Conservation (phyloP, 2,888 invertebrate species). For the Cosmopolites sordidus region DNA sequence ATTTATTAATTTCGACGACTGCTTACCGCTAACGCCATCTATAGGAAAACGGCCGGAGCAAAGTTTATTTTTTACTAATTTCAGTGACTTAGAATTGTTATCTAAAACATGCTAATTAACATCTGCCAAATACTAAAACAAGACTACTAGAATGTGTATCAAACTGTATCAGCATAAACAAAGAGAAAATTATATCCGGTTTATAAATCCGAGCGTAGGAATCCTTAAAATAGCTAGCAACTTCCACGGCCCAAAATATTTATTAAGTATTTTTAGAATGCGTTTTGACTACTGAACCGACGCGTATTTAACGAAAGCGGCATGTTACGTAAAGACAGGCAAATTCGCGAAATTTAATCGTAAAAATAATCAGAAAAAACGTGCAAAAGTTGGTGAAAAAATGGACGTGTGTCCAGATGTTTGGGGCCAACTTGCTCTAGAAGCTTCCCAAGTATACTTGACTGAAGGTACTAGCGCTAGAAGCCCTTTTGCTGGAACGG, state of each 20-base stretch:
- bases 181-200: too few relatives aligned
- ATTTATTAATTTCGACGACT: too few relatives aligned
- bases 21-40: too few relatives aligned
- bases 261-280: conserved; percentile 27
- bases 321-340: conserved; percentile 24
- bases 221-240: not conserved
- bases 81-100: too few relatives aligned
- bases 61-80: too few relatives aligned
- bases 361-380: not conserved
- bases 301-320: conserved; percentile 11
- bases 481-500: conserved; percentile 82
- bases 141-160: too few relatives aligned
- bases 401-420: conserved; percentile 58
- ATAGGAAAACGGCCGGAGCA: too few relatives aligned
- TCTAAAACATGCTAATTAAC: too few relatives aligned
- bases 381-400: conserved; percentile 6
- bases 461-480: conserved; percentile 73
- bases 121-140: too few relatives aligned
- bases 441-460: conserved; percentile 81
- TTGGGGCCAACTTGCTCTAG: conserved; percentile 85
- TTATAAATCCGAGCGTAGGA: not conserved
- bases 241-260: conserved; percentile 16
- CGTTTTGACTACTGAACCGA: conserved; percentile 15
- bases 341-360: conserved; percentile 6
- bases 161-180: too few relatives aligned